Percentiles rank a stretch among this genome's conserved stretches.
These are phyloP conservation scores for Andrena dorsata DNA, from an alignment of 2,888 invertebrate genomes.

Conservation along the genomic window DNA sequence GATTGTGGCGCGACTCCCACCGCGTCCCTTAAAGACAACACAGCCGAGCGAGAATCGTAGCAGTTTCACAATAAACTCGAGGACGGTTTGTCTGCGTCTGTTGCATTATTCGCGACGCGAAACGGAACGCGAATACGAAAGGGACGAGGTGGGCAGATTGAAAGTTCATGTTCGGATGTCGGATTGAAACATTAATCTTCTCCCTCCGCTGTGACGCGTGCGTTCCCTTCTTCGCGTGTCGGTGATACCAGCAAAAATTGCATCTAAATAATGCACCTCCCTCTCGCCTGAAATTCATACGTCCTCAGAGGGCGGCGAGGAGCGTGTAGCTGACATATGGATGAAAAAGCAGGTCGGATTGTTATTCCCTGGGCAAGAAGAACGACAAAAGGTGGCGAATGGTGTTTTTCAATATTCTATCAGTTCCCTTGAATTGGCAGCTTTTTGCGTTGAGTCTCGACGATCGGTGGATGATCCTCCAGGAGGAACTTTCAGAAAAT, in stretches of 20 bases:
- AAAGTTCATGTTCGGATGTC: constrained; percentile 46
- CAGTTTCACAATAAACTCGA: constrained; percentile 21
- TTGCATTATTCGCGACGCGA: constrained; percentile 40
- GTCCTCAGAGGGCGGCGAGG: background rate
- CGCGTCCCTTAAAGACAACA: background rate
- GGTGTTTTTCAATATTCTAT: constrained; percentile 1
- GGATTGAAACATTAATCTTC: constrained; percentile 61
- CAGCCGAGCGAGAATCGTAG: background rate
- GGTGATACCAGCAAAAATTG: constrained; percentile 63
- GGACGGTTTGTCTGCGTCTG: constrained; percentile 30
- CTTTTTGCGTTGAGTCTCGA: background rate
- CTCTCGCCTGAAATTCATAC: constrained; percentile 50
- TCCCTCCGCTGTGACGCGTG: constrained; percentile 23
- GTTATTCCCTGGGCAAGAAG: constrained; percentile 15
- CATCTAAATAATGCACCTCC: constrained; percentile 66
- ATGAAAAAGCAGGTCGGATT: constrained; percentile 53
- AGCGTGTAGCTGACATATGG: constrained; percentile 31
- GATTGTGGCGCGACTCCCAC: background rate
- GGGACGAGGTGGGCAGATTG: constrained; percentile 46
- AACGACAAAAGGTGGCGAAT: constrained; percentile 3
- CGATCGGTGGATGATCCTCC: background rate
- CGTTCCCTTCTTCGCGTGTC: constrained; percentile 28
- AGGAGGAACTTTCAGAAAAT: too few species aligned
- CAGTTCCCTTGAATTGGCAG: constrained; percentile 11
- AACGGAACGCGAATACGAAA: constrained; percentile 18